Evolutionary conservation across 2,113 vertebrate genomes (phyloP), one percentile per base, ranked within the genome.

Genomic region (Microtus pennsylvanicus): DNA sequence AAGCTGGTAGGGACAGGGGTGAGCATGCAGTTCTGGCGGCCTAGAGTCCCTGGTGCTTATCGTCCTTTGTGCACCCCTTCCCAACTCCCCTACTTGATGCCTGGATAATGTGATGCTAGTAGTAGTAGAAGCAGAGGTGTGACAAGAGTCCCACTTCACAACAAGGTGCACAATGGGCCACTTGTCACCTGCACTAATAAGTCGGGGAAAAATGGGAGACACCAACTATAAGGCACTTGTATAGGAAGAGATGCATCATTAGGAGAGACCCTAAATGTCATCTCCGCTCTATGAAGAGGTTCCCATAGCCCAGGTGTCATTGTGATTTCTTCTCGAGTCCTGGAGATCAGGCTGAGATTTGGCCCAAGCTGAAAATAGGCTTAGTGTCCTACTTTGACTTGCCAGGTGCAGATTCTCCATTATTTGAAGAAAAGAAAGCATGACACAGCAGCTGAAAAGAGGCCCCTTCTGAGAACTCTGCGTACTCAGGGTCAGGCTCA

Each of bases 221-320:
- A 93, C 65, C 91, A 76, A 94, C 90, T 63, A 35, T 28, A 63
- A 95, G 74, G 93, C 96, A 90, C 97, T 97, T 97, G 95, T 93
- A 98, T 94, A 96, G 94, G 96, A 96, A 89, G n/a, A 97, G 93
- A 88, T 92, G 90, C 80, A 94, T 97, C 87, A 97, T 96, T 97
- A 98, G 95, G 92, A 97, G 97, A 95, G 83, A 98, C 92, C 95
- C 97, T 94, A 92, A 95, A 89, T 26, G 95, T 87, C 92, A 96
- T 96, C 95, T 98, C 91, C 96, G 92, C 82, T 95, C 76, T 77
- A 96, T 89, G 91, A 96, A 97, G 98, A 97, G 92, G 33, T 70
- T 95, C 89, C 81, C 93, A 75, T 75, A 96, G 94, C 95, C 93
- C 94, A 97, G 90, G 47, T 96, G 94, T 65, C 87, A 96, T 61